Base-by-base conservation (phyloP, 2,888 invertebrate genomes). In the Cerceris ruficornis region DNA sequence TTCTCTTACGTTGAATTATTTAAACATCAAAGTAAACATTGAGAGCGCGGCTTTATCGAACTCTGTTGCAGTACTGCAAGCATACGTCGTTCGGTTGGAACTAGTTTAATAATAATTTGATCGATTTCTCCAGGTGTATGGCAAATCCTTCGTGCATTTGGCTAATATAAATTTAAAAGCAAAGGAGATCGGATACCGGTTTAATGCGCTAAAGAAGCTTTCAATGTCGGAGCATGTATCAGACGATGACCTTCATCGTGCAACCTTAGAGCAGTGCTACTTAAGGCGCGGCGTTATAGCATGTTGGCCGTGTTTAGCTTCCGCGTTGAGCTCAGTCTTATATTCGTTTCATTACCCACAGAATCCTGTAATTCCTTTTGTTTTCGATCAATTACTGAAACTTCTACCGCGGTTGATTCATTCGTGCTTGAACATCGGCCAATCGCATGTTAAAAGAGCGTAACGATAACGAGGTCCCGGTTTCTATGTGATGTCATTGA, bases 181-280 rank as follows among this genome's bases (percentile, higher is more conserved):
- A 59, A 67, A 70, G 46, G 17, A 41, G 49, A 64, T 70, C 49
- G 42, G 49, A 59, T 70, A 77, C 77, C 52, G 66, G 66, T 77
- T 71, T 77, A 61, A 64, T 59, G 58, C 67, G 62, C 50, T 17
- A 59, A 59, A 67, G 49, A 77, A 62, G 58, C 43, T 77, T 72
- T 77, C 67, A 76, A 70, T 76, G 77, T 54, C 77, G 67, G 49
- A 59, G 39, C 62, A 49, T 69, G 77, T 70, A 69, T 69, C 67
- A 57, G 57, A 9, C 68, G 54, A 39, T 54, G 66, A 70, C 70
- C 76, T 76, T 62, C 66, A 13, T 64, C 57, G 61, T 69, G 66
- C 58, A 76, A 57, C 62, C 62, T 59, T 55, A 70, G 61, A 67
- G 62, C 43, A 69, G 62, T 69, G 57, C 54, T 66, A 70, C 28